Base-by-base conservation (phyloP, 2,888 invertebrate genomes). In the Pristionchus mayeri region DNA sequence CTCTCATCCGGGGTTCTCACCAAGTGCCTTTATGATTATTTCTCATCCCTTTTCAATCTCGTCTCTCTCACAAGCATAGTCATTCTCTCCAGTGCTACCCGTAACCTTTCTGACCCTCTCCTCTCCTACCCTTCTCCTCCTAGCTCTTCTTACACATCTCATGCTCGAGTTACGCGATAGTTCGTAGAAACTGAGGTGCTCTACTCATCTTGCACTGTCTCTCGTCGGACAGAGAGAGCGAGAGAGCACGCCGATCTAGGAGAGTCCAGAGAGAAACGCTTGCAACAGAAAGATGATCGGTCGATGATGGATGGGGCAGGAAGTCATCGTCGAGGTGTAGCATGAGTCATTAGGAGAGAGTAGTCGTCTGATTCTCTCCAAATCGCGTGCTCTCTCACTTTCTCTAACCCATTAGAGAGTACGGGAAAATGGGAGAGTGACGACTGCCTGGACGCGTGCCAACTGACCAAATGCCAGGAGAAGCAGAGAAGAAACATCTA, bases 221-320 rank as follows among this genome's bases (percentile, higher is more conserved):
- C 34, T 34, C 4, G 67, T 37, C n/a, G n/a, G n/a, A n/a, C 18
- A 67, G 34, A 37, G 18, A 37, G n/a, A 37, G 57, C 16, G 67
- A 37, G 67, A 67, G 30, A 37, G 67, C 18, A 34, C 34, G 67
- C 13, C 2, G 30, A 67, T 67, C 2, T 4, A n/a, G 24, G 34
- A 67, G 34, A 67, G 67, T 16, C 9, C 4, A 27, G 67, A 37
- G 40, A 40, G 75, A 7, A 3, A 16, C 40, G 24, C 18, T 44
- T 75, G 75, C 75, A 40, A 75, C 44, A n/a, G 75, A 75, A 34
- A 75, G 75, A 75, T 63, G 63, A 63, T 63, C 34, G 63, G 16
- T 30, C 2, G 30, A 63, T 63, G 63, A 63, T 63, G 63, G 63
- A 63, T 63, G 63, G 34, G 63, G 21, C 13, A 63, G 63, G 63